Conservation (phyloP, 2,113 vertebrate genomes). For the Leucoraja erinaceus region DNA sequence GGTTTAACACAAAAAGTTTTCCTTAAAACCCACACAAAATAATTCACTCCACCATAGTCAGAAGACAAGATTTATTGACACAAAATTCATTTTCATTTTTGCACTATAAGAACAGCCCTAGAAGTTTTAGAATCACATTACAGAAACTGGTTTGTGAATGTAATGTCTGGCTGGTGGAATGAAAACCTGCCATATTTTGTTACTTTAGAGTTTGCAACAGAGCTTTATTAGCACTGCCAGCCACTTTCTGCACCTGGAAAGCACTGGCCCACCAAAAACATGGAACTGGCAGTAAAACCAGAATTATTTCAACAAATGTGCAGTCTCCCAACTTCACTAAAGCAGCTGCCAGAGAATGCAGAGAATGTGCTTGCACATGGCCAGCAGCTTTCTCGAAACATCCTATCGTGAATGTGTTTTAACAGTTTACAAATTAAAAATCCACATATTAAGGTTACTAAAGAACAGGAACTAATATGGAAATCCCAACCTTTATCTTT, state of each 20-base stretch:
- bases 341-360: not conserved
- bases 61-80: not conserved
- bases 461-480: not conserved
- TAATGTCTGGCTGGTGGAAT: not conserved
- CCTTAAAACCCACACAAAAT: not conserved
- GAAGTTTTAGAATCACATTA: not conserved
- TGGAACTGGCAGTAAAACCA: not conserved
- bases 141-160: not conserved
- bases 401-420: slow-evolving; percentile 1
- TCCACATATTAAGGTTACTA: not conserved
- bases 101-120: not conserved
- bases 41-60: not conserved
- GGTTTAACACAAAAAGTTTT: not conserved
- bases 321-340: slow-evolving; percentile 10
- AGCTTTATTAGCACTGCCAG: not conserved
- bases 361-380: not conserved
- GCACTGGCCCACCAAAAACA: not conserved
- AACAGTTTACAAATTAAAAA: slow-evolving; percentile 30
- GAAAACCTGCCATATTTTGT: not conserved
- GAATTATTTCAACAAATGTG: not conserved
- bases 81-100: not conserved
- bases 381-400: slow-evolving; percentile 1
- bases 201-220: not conserved
- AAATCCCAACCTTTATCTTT: not conserved
- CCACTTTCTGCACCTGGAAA: not conserved